Evolutionary conservation across 2,797 vertebrate species (phyloP).

Genomic region (Tokudaia muenninki): DNA sequence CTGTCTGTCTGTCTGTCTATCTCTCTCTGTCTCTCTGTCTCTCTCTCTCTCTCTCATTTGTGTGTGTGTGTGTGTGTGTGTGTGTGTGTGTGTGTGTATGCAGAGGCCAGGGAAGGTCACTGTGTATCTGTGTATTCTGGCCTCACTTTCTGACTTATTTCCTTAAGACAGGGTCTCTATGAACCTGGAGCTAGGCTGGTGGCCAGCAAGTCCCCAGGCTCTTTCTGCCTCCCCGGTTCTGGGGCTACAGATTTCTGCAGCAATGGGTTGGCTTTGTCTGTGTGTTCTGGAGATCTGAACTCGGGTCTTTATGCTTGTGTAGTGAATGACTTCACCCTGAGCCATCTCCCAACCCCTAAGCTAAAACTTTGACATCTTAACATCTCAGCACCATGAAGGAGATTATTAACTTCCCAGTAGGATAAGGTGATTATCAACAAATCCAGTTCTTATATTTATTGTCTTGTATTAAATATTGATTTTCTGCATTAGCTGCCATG

Average conservation of each 20-base stretch:
- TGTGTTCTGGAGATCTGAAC: not conserved
- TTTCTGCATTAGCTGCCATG: not conserved
- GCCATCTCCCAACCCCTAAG: not conserved
- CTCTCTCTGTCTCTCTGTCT: not conserved
- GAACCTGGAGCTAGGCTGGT: not conserved
- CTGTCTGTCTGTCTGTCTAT: too few species aligned
- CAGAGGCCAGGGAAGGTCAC: not conserved
- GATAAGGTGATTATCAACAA: slow-evolving; percentile 11
- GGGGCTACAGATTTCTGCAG: not conserved
- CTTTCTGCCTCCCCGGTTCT: not conserved
- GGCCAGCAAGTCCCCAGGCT: not conserved
- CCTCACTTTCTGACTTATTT: not conserved
- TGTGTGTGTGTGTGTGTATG: not conserved
- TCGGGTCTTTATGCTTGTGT: not conserved
- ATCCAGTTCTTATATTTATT: slow-evolving; percentile 33
- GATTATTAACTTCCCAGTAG: slow-evolving; percentile 27
- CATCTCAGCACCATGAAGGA: not conserved
- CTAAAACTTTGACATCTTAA: slow-evolving; percentile 47
- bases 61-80: not conserved
- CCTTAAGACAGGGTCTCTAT: not conserved
- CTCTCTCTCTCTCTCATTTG: not conserved
- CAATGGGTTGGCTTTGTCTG: not conserved
- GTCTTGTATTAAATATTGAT: slow-evolving; percentile 21
- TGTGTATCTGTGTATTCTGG: not conserved
- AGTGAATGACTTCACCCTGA: not conserved